These are phyloP conservation scores for Digitonthophagus gazella DNA, from an alignment of 2,888 invertebrate species.

Conservation along the genomic window DNA sequence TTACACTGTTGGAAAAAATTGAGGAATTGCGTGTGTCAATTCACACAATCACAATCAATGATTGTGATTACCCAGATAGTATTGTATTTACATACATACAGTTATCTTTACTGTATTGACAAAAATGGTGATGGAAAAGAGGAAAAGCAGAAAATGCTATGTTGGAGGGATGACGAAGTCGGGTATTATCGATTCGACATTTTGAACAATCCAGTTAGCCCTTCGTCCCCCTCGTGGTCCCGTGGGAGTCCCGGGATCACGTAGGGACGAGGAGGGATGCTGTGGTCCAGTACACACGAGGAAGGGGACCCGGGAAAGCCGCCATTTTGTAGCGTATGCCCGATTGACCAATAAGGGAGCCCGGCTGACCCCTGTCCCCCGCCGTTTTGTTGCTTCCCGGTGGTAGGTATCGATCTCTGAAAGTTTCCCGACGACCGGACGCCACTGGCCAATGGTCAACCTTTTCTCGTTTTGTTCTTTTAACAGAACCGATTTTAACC, in stretches of 20 bases:
- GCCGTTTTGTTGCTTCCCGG: conserved; percentile 23
- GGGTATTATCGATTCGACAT: conserved; percentile 15
- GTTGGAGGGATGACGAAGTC: not conserved
- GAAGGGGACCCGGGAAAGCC: conserved; percentile 24
- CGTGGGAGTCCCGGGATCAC: conserved; percentile 2
- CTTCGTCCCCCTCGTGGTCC: not conserved
- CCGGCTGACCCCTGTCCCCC: conserved; percentile 37
- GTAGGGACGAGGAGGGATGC: conserved; percentile 19
- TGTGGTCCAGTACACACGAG: conserved; percentile 26
- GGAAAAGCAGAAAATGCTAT: not conserved
- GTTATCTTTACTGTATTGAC: not conserved
- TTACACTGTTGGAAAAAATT: too few species aligned
- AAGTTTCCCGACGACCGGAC: not conserved
- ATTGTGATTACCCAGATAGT: too few species aligned
- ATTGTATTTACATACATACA: not conserved
- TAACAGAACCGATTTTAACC: too few species aligned
- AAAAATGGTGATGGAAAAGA: not conserved
- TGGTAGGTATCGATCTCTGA: conserved; percentile 25
- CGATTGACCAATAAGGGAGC: conserved; percentile 47
- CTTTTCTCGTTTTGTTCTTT: too few species aligned
- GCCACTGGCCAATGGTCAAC: conserved; percentile 5
- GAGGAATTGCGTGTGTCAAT: too few species aligned
- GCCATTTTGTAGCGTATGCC: conserved; percentile 44
- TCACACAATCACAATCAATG: too few species aligned
- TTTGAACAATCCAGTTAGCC: conserved; percentile 15